These are phyloP conservation scores for Lasioglossum oenotherae DNA, from an alignment of 2,888 invertebrate genomes.

Conservation along the genomic window DNA sequence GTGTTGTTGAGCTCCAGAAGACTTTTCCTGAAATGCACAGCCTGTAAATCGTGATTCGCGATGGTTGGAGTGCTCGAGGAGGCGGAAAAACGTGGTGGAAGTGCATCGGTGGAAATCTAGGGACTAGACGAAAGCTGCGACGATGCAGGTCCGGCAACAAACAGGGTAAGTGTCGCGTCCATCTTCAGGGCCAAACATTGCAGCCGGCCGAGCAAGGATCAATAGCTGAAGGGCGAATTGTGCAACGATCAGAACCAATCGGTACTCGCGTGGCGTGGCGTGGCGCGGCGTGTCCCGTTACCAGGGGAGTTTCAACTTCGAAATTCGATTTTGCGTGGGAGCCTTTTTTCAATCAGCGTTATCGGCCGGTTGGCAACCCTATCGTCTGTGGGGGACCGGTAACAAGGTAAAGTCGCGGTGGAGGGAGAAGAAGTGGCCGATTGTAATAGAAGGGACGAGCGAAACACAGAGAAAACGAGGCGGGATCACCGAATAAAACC, in stretches of 20 bases:
- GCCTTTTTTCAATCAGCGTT: conserved; percentile 78
- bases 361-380: conserved; percentile 76
- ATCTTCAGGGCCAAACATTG: conserved; percentile 37
- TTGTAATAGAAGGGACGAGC: conserved; percentile 14
- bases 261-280: conserved; percentile 37
- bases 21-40: neutral
- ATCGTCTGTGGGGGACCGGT: conserved; percentile 56
- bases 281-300: conserved; percentile 34
- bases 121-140: neutral
- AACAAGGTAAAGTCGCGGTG: conserved; percentile 28
- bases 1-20: neutral
- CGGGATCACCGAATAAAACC: conserved; percentile 56
- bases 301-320: conserved; percentile 54
- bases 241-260: conserved; percentile 64
- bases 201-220: conserved; percentile 45
- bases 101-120: neutral
- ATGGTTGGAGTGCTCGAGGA: neutral
- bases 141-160: neutral
- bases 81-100: neutral
- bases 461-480: conserved; percentile 18
- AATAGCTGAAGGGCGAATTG: conserved; percentile 54
- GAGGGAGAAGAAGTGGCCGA: conserved; percentile 31
- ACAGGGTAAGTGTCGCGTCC: conserved; percentile 26
- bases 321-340: conserved; percentile 75
- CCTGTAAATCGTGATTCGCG: neutral